phyloP scores from a whole-genome alignment of 2,888 invertebrate species.

The Hirtodrosophila trivittata region DNA sequence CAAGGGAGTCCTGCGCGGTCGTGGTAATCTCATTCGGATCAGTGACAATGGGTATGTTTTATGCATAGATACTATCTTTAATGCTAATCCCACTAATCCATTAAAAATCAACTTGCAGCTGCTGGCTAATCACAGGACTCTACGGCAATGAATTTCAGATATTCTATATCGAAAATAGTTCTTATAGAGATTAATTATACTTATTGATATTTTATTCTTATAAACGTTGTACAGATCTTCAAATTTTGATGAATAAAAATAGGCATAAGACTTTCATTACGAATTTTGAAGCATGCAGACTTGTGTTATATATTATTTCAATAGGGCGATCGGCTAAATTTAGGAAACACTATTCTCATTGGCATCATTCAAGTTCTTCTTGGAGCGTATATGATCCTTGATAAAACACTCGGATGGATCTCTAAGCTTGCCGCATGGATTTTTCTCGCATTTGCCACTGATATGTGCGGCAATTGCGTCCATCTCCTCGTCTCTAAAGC shows the following conservation, averaged over 20 bases:
- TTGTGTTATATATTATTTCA: too few species aligned
- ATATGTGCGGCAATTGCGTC: conserved; percentile 22
- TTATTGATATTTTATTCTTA: conserved; percentile 1
- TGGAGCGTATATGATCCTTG: conserved; percentile 14
- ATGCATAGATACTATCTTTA: background rate
- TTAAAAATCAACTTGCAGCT: too few species aligned
- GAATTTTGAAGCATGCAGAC: too few species aligned
- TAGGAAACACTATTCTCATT: background rate
- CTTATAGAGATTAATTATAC: background rate
- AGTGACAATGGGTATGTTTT: conserved; percentile 82
- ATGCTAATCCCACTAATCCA: too few species aligned
- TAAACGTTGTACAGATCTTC: background rate
- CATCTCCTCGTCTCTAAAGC: conserved; percentile 16
- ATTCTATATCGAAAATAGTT: conserved; percentile 61
- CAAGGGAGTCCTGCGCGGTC: conserved; percentile 79
- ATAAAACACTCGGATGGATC: conserved; percentile 8
- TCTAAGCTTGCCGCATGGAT: conserved; percentile 17
- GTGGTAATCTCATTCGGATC: conserved; percentile 79
- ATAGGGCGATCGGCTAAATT: too few species aligned
- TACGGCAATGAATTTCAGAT: conserved; percentile 82
- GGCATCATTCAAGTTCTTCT: background rate
- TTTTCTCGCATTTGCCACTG: conserved; percentile 4
- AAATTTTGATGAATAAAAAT: too few species aligned
- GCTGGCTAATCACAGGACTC: conserved; percentile 82
- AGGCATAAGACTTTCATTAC: too few species aligned